Evolutionary conservation across 2,888 invertebrate genomes (phyloP).

Genomic region (Sesia apiformis): DNA sequence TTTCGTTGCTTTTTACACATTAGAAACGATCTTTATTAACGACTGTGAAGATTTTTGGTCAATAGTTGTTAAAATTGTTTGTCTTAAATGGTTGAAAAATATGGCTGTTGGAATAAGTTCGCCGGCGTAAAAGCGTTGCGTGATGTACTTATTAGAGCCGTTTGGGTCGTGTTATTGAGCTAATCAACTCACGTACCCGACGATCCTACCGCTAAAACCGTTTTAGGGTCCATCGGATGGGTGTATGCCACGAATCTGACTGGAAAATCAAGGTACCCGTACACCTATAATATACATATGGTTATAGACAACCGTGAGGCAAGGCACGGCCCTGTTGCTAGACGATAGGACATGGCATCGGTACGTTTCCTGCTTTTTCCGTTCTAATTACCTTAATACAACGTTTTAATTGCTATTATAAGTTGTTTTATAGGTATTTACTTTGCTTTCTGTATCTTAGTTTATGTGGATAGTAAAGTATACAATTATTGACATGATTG

Average conservation of each 20-base stretch:
- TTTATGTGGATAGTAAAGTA: no score
- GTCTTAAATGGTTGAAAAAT: constrained; percentile 1
- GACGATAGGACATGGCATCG: constrained; percentile 50
- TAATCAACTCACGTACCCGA: constrained; percentile 21
- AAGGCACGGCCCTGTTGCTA: constrained; percentile 62
- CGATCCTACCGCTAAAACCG: neutral
- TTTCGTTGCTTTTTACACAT: constrained; percentile 5
- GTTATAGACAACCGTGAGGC: constrained; percentile 12
- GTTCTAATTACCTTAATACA: neutral
- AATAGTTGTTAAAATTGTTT: neutral
- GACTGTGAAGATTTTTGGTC: no score
- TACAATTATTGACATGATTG: no score
- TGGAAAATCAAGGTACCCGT: constrained; percentile 19
- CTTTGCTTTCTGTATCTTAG: no score
- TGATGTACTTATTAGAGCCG: constrained; percentile 27
- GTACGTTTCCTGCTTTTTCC: constrained; percentile 18
- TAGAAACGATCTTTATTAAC: no score
- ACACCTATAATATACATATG: constrained; percentile 21
- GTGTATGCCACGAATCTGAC: constrained; percentile 20
- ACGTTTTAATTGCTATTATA: no score
- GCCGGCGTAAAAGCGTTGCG: constrained; percentile 28
- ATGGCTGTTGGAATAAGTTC: constrained; percentile 30
- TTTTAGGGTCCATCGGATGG: neutral
- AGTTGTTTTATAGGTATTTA: no score
- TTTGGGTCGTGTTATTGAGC: constrained; percentile 21